Base-by-base conservation (phyloP, 2,113 vertebrate species). In the Gnathonemus longibarbis region DNA sequence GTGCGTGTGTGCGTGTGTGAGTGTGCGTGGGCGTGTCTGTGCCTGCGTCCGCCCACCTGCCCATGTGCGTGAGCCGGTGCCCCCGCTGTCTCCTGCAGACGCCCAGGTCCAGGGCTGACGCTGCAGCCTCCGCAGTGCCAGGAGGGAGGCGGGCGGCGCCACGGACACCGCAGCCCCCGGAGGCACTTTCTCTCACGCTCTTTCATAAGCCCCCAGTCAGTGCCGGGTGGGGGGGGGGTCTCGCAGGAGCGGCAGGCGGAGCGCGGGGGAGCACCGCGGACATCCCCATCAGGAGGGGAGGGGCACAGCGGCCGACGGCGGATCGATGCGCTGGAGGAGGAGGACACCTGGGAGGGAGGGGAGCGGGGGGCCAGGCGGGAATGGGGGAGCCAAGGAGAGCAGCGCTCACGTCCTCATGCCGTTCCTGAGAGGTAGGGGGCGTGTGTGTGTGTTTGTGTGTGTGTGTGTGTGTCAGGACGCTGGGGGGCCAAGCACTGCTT, bases 351-450 rank as follows among this genome's bases (percentile, higher is more conserved):
- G 91, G 35, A 94, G 92, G 91, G 93, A 91, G 89, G 93, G 93
- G 89, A 93, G 80, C 1, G 87, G 48, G 85, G 85, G 48, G 48
- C n/a, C 45, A 9, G 45, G 62, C 53, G 8, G 89, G 2, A n/a
- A 89, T 87, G 91, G 91, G 56, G 93, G 94, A 88, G 88, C 92
- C 6, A 90, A 90, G 92, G 91, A 89, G 90, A 88, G 89, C 5
- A 91, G 93, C 88, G 84, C 92, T 31, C 90, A 90, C 5, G 92
- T 92, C 91, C 91, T 89, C 86, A 88, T 91, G 89, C 91, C 92
- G 21, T 93, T 95, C 92, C 94, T 93, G 80, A 95, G 92, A 95
- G 95, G 95, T 95, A 94, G 89, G 21, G 7, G 13, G 56, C 24
- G 46, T 52, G 66, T 45, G 66, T 24, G 39, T 42, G 39, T 46